Conservation (phyloP, 2,797 vertebrate genomes). For the Dallia pectoralis region DNA sequence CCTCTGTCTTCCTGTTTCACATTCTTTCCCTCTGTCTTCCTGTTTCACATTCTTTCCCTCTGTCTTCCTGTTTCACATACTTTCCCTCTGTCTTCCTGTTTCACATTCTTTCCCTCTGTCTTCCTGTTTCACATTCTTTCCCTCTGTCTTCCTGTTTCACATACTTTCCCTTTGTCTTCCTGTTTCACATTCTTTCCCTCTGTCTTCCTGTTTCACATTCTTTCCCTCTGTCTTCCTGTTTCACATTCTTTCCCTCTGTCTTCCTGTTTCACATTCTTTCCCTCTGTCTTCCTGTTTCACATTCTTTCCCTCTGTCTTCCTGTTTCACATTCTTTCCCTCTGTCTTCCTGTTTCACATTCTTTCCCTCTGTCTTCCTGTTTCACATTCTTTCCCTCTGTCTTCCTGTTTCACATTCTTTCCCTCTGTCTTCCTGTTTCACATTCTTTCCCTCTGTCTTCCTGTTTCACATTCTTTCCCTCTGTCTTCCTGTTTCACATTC, state of each 20-base stretch:
- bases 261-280: conserved; percentile 14
- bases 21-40: conserved; percentile 36
- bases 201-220: conserved; percentile 41
- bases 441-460: too few relatives aligned
- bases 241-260: conserved; percentile 26
- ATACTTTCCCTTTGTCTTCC: conserved; percentile 49
- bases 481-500: too few relatives aligned
- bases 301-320: too few relatives aligned
- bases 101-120: conserved; percentile 1
- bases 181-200: conserved; percentile 36
- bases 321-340: too few relatives aligned
- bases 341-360: conserved; percentile 35
- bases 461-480: too few relatives aligned
- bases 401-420: too few relatives aligned
- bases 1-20: not conserved
- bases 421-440: too few relatives aligned
- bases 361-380: conserved; percentile 10
- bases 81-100: not conserved
- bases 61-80: conserved; percentile 1
- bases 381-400: conserved; percentile 1
- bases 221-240: conserved; percentile 42
- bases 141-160: conserved; percentile 49
- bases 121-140: conserved; percentile 49
- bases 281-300: not conserved
- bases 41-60: conserved; percentile 52